Evolutionary conservation across 2,113 vertebrate genomes (phyloP).

Genomic region (Entosphenus tridentatus): DNA sequence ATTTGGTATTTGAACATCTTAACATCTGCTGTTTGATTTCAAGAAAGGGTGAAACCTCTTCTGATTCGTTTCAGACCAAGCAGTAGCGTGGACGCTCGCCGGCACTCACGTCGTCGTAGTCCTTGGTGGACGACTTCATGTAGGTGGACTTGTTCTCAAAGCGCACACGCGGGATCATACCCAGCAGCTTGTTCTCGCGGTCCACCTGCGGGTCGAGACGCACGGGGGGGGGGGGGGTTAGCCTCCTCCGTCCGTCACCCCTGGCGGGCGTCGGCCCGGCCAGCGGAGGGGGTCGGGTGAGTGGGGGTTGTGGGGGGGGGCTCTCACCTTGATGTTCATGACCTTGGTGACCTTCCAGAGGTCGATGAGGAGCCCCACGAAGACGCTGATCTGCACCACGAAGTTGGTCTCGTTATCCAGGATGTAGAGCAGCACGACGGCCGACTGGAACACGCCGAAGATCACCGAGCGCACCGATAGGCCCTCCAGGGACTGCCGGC

Average conservation of each 20-base stretch:
- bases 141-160: slow-evolving; percentile 82
- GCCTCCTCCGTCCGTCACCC: too few species aligned
- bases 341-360: slow-evolving; percentile 98
- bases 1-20: too few species aligned
- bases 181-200: slow-evolving; percentile 48
- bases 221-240: not conserved
- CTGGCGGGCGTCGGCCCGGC: too few species aligned
- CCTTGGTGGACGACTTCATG: slow-evolving; percentile 64
- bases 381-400: slow-evolving; percentile 85
- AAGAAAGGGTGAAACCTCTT: too few species aligned
- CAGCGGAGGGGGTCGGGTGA: too few species aligned
- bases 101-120: slow-evolving; percentile 61
- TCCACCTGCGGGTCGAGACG: slow-evolving; percentile 33
- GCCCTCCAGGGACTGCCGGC: slow-evolving; percentile 76
- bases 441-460: slow-evolving; percentile 78
- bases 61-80: too few species aligned
- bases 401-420: slow-evolving; percentile 92
- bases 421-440: slow-evolving; percentile 76
- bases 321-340: slow-evolving; percentile 66
- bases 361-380: slow-evolving; percentile 83
- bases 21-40: too few species aligned
- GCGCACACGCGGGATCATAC: slow-evolving; percentile 38
- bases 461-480: slow-evolving; percentile 75
- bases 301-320: not conserved
- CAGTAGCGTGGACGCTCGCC: not conserved